These are phyloP conservation scores for Malurus alboscapulatus DNA, from an alignment of 2,113 vertebrate genomes.

Conservation along the genomic window DNA sequence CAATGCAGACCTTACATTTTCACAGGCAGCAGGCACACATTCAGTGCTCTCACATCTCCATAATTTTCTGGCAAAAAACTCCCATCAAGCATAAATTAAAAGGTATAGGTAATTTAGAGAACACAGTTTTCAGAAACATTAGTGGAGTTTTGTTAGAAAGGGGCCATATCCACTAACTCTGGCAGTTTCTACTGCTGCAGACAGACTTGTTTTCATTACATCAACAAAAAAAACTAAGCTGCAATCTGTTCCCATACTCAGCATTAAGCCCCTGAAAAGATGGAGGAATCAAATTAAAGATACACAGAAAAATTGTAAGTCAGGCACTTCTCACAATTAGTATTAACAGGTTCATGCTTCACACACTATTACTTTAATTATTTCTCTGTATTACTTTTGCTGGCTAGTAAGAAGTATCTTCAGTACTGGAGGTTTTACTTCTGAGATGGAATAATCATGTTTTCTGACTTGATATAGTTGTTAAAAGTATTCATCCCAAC, in stretches of 20 bases:
- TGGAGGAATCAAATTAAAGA: not conserved
- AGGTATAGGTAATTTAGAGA: not conserved
- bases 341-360: not conserved
- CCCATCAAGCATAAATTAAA: not conserved
- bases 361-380: not conserved
- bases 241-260: not conserved
- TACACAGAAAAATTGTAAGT: not conserved
- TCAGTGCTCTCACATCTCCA: not conserved
- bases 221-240: not conserved
- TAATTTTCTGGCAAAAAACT: not conserved
- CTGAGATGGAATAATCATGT: not conserved
- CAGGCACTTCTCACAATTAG: not conserved
- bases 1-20: not conserved
- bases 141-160: not conserved
- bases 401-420: not conserved
- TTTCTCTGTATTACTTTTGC: not conserved
- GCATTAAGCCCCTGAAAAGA: not conserved
- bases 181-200: not conserved
- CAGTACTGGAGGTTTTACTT: not conserved
- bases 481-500: not conserved
- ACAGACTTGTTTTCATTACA: not conserved
- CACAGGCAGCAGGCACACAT: not conserved
- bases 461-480: not conserved
- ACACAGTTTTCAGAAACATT: not conserved
- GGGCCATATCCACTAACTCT: not conserved